Base-by-base conservation (phyloP, 2,888 invertebrate genomes). In the Apeira syringaria region DNA sequence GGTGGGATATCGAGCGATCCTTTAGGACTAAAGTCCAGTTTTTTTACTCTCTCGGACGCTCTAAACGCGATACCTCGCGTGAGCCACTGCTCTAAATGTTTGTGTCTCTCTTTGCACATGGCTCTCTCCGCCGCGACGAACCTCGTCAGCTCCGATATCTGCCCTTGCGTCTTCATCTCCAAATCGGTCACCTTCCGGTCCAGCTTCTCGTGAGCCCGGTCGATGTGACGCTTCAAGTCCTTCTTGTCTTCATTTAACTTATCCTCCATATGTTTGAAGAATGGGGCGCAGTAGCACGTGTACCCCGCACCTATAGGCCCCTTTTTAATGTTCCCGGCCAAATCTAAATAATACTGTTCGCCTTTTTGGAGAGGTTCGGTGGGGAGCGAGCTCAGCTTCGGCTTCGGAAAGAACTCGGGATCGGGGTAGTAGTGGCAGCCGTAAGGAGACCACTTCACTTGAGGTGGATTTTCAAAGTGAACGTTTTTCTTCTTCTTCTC, bases 231-330 rank as follows among this genome's bases (percentile, higher is more conserved):
- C 74, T 97, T 93, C 57, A 97, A 74, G 61, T 96, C 95, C 47
- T 94, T 93, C 59, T 95, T 95, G 63, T 96, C 95, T 57, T 94
- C 92, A 61, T 96, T 96, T 34, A 98, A 75, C 51, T 94, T 93
- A 24, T 96, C 94, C 71, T 98, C 97, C 81, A 98, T 93, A 56
- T 97, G 96, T 50, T 95, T 93, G 70, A 98, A 95, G 77, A 97
- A 94, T 0, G 98, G 98, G 0, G 96, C 97, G 73, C 98, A 98
- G 71, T 97, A 97, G 78, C 97, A 98, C 0, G 96, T 96, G 74
- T 97, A 96, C 0, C 97, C 97, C 1, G 97, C 95, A 0, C 98
- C 98, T n/a, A 98, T 94, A 0, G 98, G 98, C 1, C 98, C 98
- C 85, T 98, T 98, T 61, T 97, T 94, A 49, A 98, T 96, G 71